Conservation (phyloP, 2,797 vertebrate genomes). For the Sus cebifrons region DNA sequence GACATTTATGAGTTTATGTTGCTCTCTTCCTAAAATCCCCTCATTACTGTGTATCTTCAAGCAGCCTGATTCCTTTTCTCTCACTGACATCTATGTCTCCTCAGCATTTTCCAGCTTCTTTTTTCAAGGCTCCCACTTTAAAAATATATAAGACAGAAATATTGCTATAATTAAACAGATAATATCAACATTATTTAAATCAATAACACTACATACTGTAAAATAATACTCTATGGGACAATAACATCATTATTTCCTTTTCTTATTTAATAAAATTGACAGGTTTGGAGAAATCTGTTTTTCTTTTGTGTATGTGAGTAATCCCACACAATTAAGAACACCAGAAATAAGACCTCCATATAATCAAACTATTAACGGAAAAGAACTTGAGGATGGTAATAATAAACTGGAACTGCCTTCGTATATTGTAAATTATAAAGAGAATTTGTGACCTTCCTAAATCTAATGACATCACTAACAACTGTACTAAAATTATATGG, state of each 20-base stretch:
- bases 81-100: neutral
- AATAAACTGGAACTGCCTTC: neutral
- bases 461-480: neutral
- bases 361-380: neutral
- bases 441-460: neutral
- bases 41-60: neutral
- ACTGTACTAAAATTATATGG: neutral
- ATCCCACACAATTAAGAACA: neutral
- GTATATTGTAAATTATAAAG: conserved; percentile 12
- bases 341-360: neutral
- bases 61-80: neutral
- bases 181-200: conserved; percentile 10
- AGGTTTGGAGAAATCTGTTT: neutral
- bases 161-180: neutral
- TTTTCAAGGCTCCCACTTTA: neutral
- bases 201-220: neutral
- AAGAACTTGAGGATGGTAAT: neutral
- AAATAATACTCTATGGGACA: neutral
- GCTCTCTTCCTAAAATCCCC: neutral
- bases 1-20: neutral
- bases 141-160: neutral
- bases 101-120: neutral
- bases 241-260: neutral
- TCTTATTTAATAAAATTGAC: conserved; percentile 6
- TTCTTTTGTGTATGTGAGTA: neutral